Percentiles rank a stretch among this genome's conserved stretches.
Evolutionary conservation across 1,140 invertebrate genomes (phyloP).

Genomic region (Platyura marginata): DNA sequence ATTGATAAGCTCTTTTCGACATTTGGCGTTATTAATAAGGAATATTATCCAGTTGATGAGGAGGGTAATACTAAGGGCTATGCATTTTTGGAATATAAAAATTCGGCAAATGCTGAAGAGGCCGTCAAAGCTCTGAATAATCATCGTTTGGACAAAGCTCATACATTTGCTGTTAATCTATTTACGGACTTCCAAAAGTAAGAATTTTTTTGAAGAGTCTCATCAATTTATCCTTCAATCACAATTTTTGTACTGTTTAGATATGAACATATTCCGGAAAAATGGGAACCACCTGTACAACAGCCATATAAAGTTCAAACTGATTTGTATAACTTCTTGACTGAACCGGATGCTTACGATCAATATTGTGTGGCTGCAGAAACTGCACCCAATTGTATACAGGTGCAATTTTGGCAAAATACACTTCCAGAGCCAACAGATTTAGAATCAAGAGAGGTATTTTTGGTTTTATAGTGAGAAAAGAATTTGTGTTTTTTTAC

Average conservation of each 20-base stretch:
- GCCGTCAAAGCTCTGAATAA: slow-evolving; percentile 79
- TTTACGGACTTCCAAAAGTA: slow-evolving; percentile 93
- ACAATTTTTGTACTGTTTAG: slow-evolving; percentile 25
- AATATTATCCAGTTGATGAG: slow-evolving; percentile 72
- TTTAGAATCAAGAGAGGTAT: slow-evolving; percentile 67
- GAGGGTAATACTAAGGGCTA: slow-evolving; percentile 83
- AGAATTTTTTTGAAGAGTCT: slow-evolving; percentile 15
- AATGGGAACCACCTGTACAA: slow-evolving; percentile 78
- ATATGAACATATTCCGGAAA: slow-evolving; percentile 77
- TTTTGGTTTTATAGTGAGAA: slow-evolving; percentile 9
- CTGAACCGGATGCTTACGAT: slow-evolving; percentile 87
- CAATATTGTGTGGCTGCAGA: slow-evolving; percentile 85
- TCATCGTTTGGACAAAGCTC: slow-evolving; percentile 89
- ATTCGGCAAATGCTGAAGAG: slow-evolving; percentile 60
- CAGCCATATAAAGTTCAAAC: slow-evolving; percentile 73
- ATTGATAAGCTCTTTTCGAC: slow-evolving; percentile 84
- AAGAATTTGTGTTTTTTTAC: too few relatives aligned
- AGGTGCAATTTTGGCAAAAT: slow-evolving; percentile 80
- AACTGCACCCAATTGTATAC: slow-evolving; percentile 40
- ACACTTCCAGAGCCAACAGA: slow-evolving; percentile 68
- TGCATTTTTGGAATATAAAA: slow-evolving; percentile 83
- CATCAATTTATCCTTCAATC: slow-evolving; percentile 1
- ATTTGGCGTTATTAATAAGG: slow-evolving; percentile 79
- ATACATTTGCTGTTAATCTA: slow-evolving; percentile 88
- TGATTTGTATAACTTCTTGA: slow-evolving; percentile 79